A percentile compares a stretch with the other conserved stretches of the same genome.
phyloP scores from a whole-genome alignment of 2,888 invertebrate species.

The Metellina segmentata region DNA sequence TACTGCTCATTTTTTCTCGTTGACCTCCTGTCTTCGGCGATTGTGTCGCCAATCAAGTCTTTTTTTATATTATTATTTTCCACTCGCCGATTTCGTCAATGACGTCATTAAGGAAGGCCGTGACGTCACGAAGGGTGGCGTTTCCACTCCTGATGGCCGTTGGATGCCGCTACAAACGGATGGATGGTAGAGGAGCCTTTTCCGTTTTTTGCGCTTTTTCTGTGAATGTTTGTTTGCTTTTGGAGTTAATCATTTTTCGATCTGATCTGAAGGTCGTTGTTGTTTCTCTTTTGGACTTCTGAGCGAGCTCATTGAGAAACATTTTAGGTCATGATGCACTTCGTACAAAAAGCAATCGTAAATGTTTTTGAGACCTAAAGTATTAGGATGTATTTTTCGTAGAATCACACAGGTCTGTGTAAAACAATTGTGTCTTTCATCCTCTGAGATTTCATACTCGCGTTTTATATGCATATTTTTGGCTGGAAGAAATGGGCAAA shows the following conservation, averaged over 20 bases:
- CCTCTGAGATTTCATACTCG: too few species aligned
- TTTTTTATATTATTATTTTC: background rate
- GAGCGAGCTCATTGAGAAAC: background rate
- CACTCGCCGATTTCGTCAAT: background rate
- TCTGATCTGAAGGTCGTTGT: background rate
- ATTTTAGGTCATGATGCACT: too few species aligned
- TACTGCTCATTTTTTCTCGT: constrained; percentile 21
- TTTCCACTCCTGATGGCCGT: background rate
- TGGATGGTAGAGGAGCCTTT: background rate
- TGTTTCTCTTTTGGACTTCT: background rate
- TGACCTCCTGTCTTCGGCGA: constrained; percentile 25
- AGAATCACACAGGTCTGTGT: too few species aligned
- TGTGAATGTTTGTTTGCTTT: constrained; percentile 1
- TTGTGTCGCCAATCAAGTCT: constrained; percentile 14
- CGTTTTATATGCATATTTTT: too few species aligned
- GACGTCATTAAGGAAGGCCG: constrained; percentile 17
- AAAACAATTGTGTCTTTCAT: too few species aligned
- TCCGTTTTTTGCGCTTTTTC: constrained; percentile 1
- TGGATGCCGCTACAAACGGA: background rate
- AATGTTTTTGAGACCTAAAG: too few species aligned
- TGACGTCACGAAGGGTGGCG: constrained; percentile 35
- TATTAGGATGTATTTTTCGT: too few species aligned
- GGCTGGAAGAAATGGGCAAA: too few species aligned
- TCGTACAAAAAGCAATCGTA: too few species aligned
- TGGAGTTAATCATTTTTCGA: background rate